phyloP scores from a whole-genome alignment of 2,888 invertebrate genomes.

The Zygothrica quintamaculata region DNA sequence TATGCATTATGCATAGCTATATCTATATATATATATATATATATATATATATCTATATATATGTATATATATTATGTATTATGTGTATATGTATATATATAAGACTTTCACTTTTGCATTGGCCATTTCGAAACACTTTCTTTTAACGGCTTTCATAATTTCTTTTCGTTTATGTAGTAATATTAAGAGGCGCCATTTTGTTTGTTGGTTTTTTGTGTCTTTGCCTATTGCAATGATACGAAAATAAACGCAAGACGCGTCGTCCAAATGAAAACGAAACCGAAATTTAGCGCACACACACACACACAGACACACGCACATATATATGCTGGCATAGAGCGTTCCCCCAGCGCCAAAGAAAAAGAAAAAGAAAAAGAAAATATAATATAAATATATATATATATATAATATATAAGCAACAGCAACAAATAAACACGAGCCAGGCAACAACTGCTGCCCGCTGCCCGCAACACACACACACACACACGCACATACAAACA shows the following conservation, averaged over 20 bases:
- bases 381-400: neutral
- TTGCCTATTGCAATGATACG: constrained; percentile 76
- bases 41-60: constrained; percentile 1
- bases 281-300: constrained; percentile 77
- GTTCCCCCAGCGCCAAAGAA: too few species aligned
- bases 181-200: constrained; percentile 74
- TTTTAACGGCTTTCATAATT: constrained; percentile 78
- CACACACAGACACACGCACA: constrained; percentile 21
- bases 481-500: too few species aligned
- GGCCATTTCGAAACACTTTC: constrained; percentile 75
- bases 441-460: constrained; percentile 28
- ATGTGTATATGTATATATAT: neutral
- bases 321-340: constrained; percentile 40
- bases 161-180: constrained; percentile 69
- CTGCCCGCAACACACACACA: too few species aligned
- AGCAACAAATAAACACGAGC: constrained; percentile 41
- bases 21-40: neutral
- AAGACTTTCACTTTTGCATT: constrained; percentile 69
- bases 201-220: constrained; percentile 28
- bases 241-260: constrained; percentile 75
- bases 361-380: constrained; percentile 36
- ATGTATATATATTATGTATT: constrained; percentile 1
- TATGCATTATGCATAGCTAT: neutral
- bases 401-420: constrained; percentile 18
- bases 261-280: constrained; percentile 82